A percentile compares a stretch with the other conserved stretches of the same genome.
Conservation (phyloP, 2,888 invertebrate genomes). For the Morinoia aosen region DNA sequence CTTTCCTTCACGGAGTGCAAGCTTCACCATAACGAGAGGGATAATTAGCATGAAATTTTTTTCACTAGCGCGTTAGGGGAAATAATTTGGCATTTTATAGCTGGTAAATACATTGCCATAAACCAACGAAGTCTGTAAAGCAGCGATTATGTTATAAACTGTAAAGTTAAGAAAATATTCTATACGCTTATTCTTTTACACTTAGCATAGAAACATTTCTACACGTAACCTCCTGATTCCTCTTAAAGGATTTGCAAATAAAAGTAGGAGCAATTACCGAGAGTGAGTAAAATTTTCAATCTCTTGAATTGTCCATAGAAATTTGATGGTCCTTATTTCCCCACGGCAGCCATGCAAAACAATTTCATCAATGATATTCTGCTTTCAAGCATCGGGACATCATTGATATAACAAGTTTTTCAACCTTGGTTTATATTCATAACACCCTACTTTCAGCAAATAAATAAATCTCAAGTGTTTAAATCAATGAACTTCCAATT, state of each 20-base stretch:
- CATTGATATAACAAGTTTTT: background rate
- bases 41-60: background rate
- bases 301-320: too few species aligned
- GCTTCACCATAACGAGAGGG: background rate
- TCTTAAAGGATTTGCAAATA: background rate
- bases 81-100: background rate
- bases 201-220: background rate
- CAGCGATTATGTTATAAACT: background rate
- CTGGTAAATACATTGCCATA: background rate
- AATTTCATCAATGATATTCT: too few species aligned
- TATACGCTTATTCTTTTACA: background rate
- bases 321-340: too few species aligned
- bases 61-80: background rate
- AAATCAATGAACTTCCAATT: background rate
- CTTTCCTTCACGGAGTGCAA: background rate
- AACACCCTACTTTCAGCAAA: background rate
- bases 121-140: background rate
- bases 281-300: too few species aligned
- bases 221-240: background rate
- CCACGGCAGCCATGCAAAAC: too few species aligned
- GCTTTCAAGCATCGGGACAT: background rate
- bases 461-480: background rate
- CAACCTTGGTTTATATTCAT: background rate
- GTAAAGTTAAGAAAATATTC: background rate
- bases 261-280: too few species aligned